Evolutionary conservation across 2,113 vertebrate genomes (phyloP).

Genomic region (Dasyprocta punctata): DNA sequence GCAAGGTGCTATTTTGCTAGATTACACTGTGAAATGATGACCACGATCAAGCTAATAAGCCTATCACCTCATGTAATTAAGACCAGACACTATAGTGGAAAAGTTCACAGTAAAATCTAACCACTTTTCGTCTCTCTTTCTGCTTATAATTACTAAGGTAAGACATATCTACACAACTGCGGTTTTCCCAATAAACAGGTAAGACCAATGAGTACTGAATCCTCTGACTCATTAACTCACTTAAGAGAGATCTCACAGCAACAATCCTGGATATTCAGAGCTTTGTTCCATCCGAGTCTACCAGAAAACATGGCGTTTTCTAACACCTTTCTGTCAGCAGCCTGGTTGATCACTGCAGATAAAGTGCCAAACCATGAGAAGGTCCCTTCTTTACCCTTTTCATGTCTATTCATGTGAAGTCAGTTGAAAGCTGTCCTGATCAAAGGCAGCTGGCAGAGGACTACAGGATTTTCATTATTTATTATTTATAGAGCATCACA

Average conservation of each 20-base stretch:
- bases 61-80: background rate
- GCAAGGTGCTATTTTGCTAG: background rate
- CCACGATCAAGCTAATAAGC: background rate
- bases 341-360: constrained; percentile 3
- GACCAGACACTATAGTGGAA: background rate
- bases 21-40: background rate
- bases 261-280: background rate
- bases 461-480: constrained; percentile 61
- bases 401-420: constrained; percentile 43
- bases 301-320: background rate
- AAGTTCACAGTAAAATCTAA: background rate
- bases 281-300: background rate
- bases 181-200: background rate
- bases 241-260: background rate
- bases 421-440: constrained; percentile 72
- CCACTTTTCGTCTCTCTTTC: background rate
- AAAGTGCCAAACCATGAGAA: background rate
- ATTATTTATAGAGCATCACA: constrained; percentile 72
- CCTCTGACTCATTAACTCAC: background rate
- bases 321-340: background rate
- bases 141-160: background rate
- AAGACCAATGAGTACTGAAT: background rate
- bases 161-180: background rate
- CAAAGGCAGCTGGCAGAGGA: constrained; percentile 60
- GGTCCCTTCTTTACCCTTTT: background rate